Base-by-base conservation (phyloP, 2,888 invertebrate species). In the Caenorhabditis uteleia region DNA sequence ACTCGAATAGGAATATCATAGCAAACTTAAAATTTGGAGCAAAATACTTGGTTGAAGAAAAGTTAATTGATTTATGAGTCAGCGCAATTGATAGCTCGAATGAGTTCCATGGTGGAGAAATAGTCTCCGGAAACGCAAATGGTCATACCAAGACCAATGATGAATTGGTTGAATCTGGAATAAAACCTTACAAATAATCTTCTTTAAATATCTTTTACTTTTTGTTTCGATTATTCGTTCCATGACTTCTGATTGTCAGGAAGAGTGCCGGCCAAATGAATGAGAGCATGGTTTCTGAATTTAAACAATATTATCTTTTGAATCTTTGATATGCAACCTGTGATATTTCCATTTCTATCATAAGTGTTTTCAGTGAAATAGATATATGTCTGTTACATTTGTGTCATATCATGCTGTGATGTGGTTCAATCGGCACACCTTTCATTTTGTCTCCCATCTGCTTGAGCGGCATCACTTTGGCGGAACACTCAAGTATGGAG, bases 221-320 rank as follows among this genome's bases (percentile, higher is more conserved):
- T n/a, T n/a, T n/a, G n/a, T n/a, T n/a, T n/a, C n/a, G n/a, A n/a
- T n/a, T n/a, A n/a, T n/a, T n/a, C n/a, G n/a, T n/a, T n/a, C n/a
- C n/a, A n/a, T n/a, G n/a, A n/a, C n/a, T n/a, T n/a, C n/a, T n/a
- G n/a, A n/a, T n/a, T n/a, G n/a, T n/a, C n/a, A n/a, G 95, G 85
- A 98, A 98, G 84, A 95, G 95, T 75, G 95, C 95, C 0, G 98
- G 98, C 98, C 98, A 99, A 75, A 99, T 94, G 85, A 99, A 95
- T 70, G 95, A 95, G 58, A 98, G 86, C 95, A 98, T 97, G 1
- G 97, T 97, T 2, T 98, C 77, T 77, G 38, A 42, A 71, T 53
- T 6, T 21, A 14, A n/a, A n/a, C n/a, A 4, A 8, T 3, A 43
- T 39, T 33, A 4, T 33, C 6, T 43, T 40, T 21, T 12, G 14